Percentiles rank a stretch among this genome's conserved stretches.
Evolutionary conservation across 2,888 invertebrate species (phyloP).

Genomic region (Sphecodes monilicornis): DNA sequence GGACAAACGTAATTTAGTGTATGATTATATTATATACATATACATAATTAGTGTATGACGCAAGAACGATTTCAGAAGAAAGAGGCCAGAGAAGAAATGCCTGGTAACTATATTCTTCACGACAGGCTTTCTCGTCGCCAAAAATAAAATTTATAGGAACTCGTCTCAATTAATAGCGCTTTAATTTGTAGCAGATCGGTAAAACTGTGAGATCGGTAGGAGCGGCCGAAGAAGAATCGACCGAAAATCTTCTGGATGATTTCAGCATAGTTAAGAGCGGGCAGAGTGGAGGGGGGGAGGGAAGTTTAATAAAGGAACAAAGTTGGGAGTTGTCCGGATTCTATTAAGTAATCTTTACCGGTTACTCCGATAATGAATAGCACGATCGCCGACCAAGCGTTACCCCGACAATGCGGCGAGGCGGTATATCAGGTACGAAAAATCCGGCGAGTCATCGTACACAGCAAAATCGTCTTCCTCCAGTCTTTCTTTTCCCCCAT

Average conservation of each 20-base stretch:
- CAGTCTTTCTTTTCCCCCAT: conserved; percentile 16
- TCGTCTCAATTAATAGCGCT: conserved; percentile 32
- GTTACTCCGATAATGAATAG: conserved; percentile 69
- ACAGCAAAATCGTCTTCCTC: conserved; percentile 48
- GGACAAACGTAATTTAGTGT: background rate
- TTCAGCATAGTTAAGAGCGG: background rate
- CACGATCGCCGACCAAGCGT: conserved; percentile 55
- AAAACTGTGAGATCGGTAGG: background rate
- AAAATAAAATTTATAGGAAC: background rate
- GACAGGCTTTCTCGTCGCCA: background rate
- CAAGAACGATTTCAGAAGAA: background rate
- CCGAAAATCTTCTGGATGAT: conserved; percentile 3
- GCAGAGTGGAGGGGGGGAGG: too few relatives aligned
- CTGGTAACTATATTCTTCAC: background rate
- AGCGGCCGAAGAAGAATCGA: background rate
- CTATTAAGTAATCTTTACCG: conserved; percentile 65
- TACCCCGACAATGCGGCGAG: conserved; percentile 28
- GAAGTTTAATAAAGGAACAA: conserved; percentile 29
- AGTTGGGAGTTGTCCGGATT: conserved; percentile 56
- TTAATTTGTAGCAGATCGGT: background rate
- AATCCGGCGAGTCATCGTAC: conserved; percentile 70
- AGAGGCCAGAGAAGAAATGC: background rate
- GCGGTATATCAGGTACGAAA: conserved; percentile 57
- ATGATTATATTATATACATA: too few relatives aligned
- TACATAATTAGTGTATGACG: too few relatives aligned